A percentile compares a stretch with the other conserved stretches of the same genome.
Evolutionary conservation across 2,113 vertebrate species (phyloP).

Genomic region (Prochilodus magdalenae): DNA sequence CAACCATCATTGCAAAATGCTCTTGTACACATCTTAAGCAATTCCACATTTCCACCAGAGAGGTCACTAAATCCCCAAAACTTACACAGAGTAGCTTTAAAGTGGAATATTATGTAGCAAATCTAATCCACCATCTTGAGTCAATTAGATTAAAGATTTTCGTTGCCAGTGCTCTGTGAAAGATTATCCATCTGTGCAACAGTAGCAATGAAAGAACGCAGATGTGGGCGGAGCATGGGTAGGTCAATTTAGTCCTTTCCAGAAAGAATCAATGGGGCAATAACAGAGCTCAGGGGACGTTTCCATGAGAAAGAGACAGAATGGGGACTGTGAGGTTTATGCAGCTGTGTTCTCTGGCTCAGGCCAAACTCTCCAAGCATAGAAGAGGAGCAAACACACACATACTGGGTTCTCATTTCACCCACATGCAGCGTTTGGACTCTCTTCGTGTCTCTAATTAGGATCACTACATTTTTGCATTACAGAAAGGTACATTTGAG

Average conservation of each 20-base stretch:
- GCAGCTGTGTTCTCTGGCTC: conserved; percentile 47
- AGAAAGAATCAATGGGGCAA: conserved; percentile 9
- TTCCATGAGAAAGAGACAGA: conserved; percentile 21
- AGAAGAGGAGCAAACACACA: conserved; percentile 2
- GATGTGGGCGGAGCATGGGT: neutral
- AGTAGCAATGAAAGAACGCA: neutral
- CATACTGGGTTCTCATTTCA: conserved; percentile 13
- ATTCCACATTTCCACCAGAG: too few species aligned
- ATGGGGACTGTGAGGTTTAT: conserved; percentile 2
- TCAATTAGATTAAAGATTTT: neutral
- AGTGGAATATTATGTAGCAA: neutral
- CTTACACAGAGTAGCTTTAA: neutral
- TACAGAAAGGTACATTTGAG: too few species aligned
- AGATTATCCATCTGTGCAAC: neutral
- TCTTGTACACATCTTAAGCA: too few species aligned
- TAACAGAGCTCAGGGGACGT: conserved; percentile 3
- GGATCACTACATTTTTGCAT: conserved; percentile 7
- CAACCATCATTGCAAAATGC: too few species aligned
- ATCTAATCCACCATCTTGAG: neutral
- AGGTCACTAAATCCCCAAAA: too few species aligned
- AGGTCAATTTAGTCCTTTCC: neutral
- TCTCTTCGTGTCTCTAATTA: conserved; percentile 28
- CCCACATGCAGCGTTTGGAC: conserved; percentile 23
- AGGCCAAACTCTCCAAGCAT: neutral
- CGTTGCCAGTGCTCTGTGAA: neutral